Evolutionary conservation across 2,797 vertebrate species (phyloP).

Genomic region (Danio tinwini): DNA sequence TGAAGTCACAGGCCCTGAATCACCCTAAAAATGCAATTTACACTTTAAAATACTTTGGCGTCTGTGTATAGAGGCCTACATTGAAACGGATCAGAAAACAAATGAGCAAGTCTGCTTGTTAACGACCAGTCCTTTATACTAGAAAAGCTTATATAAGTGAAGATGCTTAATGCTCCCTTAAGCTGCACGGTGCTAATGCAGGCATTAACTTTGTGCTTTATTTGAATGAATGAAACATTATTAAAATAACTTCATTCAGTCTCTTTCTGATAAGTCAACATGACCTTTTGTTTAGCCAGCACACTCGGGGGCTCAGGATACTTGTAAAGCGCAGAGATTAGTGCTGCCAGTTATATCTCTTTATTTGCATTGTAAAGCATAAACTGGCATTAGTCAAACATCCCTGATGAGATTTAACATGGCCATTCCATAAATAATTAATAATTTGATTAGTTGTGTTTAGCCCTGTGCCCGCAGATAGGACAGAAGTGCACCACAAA

Average conservation of each 20-base stretch:
- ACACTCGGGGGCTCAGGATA: conserved; percentile 6
- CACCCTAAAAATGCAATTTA: conserved; percentile 42
- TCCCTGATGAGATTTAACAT: conserved; percentile 33
- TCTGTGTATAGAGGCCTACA: not conserved
- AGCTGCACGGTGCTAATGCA: not conserved
- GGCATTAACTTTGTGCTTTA: not conserved
- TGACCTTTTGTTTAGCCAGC: conserved; percentile 34
- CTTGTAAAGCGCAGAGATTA: conserved; percentile 23
- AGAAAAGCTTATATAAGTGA: not conserved
- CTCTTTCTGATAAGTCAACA: conserved; percentile 10
- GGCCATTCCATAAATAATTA: conserved; percentile 26
- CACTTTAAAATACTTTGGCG: conserved; percentile 25
- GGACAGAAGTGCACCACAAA: not conserved
- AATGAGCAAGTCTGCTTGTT: conserved; percentile 19
- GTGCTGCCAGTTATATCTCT: conserved; percentile 9
- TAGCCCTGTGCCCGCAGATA: conserved; percentile 1
- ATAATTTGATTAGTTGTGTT: conserved; percentile 10
- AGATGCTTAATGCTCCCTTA: not conserved
- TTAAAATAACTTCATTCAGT: not conserved
- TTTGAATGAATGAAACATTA: not conserved
- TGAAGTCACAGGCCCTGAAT: conserved; percentile 42
- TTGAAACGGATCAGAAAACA: conserved; percentile 29
- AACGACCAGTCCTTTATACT: not conserved
- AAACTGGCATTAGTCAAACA: conserved; percentile 28
- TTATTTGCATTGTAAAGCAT: conserved; percentile 43